A percentile compares a stretch with the other conserved stretches of the same genome.
These are phyloP conservation scores for Phenganax marumi DNA, from an alignment of 92 coral and sea anemone genomes.

Conservation along the genomic window DNA sequence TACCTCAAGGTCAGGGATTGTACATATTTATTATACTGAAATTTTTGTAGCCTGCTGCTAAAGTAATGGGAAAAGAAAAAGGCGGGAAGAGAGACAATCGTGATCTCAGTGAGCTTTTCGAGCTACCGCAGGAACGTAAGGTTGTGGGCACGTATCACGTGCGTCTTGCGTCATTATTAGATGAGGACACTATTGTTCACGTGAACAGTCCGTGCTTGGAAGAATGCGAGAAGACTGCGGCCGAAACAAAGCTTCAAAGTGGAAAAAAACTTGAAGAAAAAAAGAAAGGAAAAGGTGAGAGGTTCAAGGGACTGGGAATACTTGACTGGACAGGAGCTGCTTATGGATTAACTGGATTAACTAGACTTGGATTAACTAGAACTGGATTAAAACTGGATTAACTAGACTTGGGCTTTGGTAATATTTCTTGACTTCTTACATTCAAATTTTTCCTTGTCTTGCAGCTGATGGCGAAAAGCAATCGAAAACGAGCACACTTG, in stretches of 20 bases:
- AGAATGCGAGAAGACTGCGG: constrained; percentile 42
- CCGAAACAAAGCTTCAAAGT: constrained; percentile 53
- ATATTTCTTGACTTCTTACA: no score
- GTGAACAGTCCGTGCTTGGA: constrained; percentile 64
- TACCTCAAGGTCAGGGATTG: no score
- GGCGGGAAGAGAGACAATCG: constrained; percentile 83
- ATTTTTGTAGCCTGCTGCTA: neutral
- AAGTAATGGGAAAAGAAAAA: constrained; percentile 63
- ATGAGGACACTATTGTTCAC: constrained; percentile 71
- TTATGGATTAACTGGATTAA: no score
- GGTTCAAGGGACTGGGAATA: neutral
- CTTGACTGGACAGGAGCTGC: neutral
- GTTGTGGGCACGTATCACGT: constrained; percentile 78
- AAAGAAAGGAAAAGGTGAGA: constrained; percentile 67
- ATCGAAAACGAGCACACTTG: constrained; percentile 61
- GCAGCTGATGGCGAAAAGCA: constrained; percentile 68
- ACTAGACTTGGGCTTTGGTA: no score
- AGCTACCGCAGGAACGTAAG: constrained; percentile 77
- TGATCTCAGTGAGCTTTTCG: constrained; percentile 78
- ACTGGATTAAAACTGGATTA: no score
- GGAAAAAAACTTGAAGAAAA: constrained; percentile 66
- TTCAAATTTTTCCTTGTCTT: neutral
- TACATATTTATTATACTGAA: no score
- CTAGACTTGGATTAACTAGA: no score
- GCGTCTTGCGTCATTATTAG: constrained; percentile 64